Conservation (phyloP, 2,797 vertebrate genomes). For the Uromys caudimaculatus region DNA sequence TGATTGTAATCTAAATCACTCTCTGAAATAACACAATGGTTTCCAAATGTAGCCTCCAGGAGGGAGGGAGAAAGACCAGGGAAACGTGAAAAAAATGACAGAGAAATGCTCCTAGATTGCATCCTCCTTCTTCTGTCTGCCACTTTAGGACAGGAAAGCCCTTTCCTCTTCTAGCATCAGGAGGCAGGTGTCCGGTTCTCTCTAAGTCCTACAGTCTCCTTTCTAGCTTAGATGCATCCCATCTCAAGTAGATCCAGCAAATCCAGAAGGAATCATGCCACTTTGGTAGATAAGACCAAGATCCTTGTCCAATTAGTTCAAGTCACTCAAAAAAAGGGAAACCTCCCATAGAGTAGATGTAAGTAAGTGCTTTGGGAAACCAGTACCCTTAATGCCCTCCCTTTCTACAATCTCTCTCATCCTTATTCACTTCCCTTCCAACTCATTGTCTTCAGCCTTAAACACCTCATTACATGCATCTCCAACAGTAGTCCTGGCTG, state of each 20-base stretch:
- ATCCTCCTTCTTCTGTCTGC: neutral
- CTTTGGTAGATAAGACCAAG: neutral
- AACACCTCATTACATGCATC: neutral
- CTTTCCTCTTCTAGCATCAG: no score
- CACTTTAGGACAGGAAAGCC: neutral
- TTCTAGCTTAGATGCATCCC: neutral
- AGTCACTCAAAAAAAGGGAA: neutral
- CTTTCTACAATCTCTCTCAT: neutral
- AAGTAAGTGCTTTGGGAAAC: neutral
- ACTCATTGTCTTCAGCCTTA: neutral
- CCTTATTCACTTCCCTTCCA: neutral
- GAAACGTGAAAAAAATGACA: neutral
- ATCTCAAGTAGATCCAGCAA: neutral
- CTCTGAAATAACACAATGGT: accelerated
- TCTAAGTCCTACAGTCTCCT: neutral
- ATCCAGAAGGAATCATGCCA: neutral
- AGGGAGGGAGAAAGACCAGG: neutral
- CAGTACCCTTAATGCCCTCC: accelerated
- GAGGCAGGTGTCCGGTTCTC: neutral
- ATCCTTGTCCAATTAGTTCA: neutral
- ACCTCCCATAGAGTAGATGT: neutral
- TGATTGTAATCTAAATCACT: neutral
- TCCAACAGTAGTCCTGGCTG: neutral
- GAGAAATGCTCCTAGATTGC: no score
- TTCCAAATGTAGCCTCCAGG: neutral